Conservation (phyloP, 2,888 invertebrate species). For the Tolmerus cingulatus region DNA sequence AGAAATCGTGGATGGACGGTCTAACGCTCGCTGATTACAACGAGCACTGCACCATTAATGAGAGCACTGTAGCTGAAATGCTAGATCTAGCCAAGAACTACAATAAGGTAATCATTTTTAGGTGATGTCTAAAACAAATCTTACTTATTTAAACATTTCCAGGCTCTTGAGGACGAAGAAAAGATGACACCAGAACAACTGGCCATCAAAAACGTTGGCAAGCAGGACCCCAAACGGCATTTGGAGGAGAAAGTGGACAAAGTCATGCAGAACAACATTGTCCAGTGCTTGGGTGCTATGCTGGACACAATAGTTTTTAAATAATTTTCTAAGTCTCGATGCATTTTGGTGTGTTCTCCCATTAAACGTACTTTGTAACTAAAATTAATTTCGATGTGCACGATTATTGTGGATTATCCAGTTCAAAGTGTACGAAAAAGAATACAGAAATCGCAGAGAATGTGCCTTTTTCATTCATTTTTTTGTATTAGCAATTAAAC, state of each 20-base stretch:
- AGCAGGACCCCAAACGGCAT: slow-evolving; percentile 98
- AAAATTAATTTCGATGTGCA: background rate
- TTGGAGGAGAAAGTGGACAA: slow-evolving; percentile 98
- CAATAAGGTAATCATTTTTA: slow-evolving; percentile 73
- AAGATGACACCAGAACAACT: slow-evolving; percentile 99
- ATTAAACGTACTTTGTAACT: slow-evolving; percentile 9
- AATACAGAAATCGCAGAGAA: background rate
- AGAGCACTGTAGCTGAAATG: slow-evolving; percentile 95
- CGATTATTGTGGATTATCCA: background rate
- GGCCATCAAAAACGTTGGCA: slow-evolving; percentile 99
- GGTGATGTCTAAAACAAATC: background rate
- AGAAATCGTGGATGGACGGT: slow-evolving; percentile 99
- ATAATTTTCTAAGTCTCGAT: slow-evolving; percentile 63
- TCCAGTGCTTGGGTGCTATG: slow-evolving; percentile 97
- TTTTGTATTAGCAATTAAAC: background rate
- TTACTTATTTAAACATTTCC: background rate
- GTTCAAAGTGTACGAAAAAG: background rate
- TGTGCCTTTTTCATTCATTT: background rate
- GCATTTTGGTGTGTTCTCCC: background rate
- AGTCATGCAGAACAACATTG: slow-evolving; percentile 96
- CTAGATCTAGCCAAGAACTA: slow-evolving; percentile 97
- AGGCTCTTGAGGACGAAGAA: slow-evolving; percentile 96
- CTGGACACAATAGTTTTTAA: slow-evolving; percentile 92
- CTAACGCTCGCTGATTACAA: slow-evolving; percentile 89
- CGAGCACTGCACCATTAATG: slow-evolving; percentile 92